Base-by-base conservation (phyloP, 2,888 invertebrate genomes). In the Clivina fossor region DNA sequence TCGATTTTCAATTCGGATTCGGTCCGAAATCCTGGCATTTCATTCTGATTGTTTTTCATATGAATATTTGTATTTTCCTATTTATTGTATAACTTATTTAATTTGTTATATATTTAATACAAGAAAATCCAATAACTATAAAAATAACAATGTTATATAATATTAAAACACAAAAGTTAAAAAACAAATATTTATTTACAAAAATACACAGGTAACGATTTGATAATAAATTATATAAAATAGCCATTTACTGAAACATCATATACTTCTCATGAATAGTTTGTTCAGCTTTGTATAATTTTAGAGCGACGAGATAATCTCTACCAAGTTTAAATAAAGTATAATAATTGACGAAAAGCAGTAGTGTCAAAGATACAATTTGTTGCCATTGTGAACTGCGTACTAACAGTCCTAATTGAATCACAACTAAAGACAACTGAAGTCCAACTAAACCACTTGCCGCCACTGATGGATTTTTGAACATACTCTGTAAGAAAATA, bases 321-420 rank as follows among this genome's bases (percentile, higher is more conserved):
- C 96, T 80, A 22, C 88, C 79, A 62, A 95, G 79, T 74, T 93
- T 93, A 72, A 93, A 97, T 37, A 97, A 78, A 0, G 93, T 89
- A 68, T 90, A 89, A 74, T 95, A 94, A 74, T 95, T 96, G 60
- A 90, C 90, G 68, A 94, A 86, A 26, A 95, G 80, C 40, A 97
- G 78, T 57, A 94, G 80, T 3, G 91, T 84, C 65, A 94, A 80
- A 2, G 95, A 90, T 40, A 96, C 72, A 58, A 94, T 84, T 70
- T 93, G 89, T 75, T 95, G 91, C 97, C 97, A 98, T 64, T 93
- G 89, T 30, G 84, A 80, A 11, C 88, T 86, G 61, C 88, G 82
- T 64, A 90, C 80, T 8, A 97, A 76, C 24, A 93, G 78, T 48
- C 86, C 81, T 56, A 97, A 77, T 73, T 95, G 91, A 40, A 88